Evolutionary conservation across 2,797 vertebrate genomes (phyloP).

Genomic region (Coreius guichenoti): DNA sequence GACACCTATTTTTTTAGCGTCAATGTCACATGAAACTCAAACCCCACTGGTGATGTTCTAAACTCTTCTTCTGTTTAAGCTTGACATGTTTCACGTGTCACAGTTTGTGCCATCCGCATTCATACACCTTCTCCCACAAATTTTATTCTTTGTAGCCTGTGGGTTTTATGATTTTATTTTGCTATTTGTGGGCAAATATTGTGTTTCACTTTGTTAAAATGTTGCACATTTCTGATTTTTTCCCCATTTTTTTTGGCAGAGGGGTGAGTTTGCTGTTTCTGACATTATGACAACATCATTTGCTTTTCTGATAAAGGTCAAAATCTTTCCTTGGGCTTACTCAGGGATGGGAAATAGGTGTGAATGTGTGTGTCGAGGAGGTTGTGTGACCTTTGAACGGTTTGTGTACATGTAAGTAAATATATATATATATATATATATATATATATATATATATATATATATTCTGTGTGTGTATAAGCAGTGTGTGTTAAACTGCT

Average conservation of each 20-base stretch:
- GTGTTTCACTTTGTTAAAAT: constrained; percentile 26
- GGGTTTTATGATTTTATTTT: constrained; percentile 7
- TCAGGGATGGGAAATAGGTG: constrained; percentile 89
- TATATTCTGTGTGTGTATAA: too few relatives aligned
- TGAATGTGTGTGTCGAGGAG: constrained; percentile 74
- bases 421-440: constrained; percentile 30
- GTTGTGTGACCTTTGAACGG: constrained; percentile 62
- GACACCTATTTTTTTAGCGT: not conserved
- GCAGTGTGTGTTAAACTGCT: constrained; percentile 78
- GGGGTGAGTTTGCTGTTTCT: constrained; percentile 38
- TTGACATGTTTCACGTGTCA: constrained; percentile 20
- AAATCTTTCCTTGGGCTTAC: constrained; percentile 86
- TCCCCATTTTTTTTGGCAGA: constrained; percentile 36
- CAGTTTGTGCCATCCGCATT: constrained; percentile 82
- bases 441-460: not conserved
- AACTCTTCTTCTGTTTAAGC: not conserved
- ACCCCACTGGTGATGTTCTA: constrained; percentile 15
- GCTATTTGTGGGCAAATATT: constrained; percentile 8
- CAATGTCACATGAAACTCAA: constrained; percentile 2
- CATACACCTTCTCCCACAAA: constrained; percentile 60
- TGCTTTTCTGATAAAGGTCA: constrained; percentile 75
- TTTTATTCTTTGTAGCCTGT: not conserved
- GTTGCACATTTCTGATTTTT: constrained; percentile 35
- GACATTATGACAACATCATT: constrained; percentile 70
- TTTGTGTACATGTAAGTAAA: constrained; percentile 17